Conservation (phyloP, 2,113 vertebrate species). For the Excalfactoria chinensis region DNA sequence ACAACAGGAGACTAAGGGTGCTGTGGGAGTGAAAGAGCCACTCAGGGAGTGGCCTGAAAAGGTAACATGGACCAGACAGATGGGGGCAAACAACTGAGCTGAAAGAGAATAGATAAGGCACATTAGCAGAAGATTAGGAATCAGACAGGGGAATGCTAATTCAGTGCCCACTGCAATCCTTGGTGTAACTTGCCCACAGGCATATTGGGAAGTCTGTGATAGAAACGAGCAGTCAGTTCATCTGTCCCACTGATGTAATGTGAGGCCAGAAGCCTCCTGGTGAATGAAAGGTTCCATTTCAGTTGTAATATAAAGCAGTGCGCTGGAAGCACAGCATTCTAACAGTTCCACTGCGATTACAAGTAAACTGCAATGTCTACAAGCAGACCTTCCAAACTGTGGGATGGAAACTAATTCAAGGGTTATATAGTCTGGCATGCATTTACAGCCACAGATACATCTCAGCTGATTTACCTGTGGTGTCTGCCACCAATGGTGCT, state of each 20-base stretch:
- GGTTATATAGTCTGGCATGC: not conserved
- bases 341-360: not conserved
- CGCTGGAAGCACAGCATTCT: not conserved
- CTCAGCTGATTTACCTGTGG: not conserved
- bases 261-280: not conserved
- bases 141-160: constrained; percentile 60
- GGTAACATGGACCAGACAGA: not conserved
- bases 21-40: not conserved
- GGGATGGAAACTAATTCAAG: not conserved
- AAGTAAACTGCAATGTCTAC: fast-evolving
- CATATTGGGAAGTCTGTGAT: not conserved
- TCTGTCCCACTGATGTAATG: not conserved
- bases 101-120: constrained; percentile 62
- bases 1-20: not conserved
- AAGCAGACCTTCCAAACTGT: not conserved
- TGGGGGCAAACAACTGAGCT: constrained; percentile 23
- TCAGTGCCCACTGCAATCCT: not conserved
- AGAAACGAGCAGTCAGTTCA: not conserved
- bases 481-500: not conserved
- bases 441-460: not conserved
- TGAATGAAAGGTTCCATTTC: not conserved
- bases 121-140: constrained; percentile 63
- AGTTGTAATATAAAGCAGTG: not conserved
- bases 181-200: constrained; percentile 31
- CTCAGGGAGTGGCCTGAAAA: not conserved